Evolutionary conservation across 2,888 invertebrate species (phyloP), one percentile per base, ranked within the genome.

Genomic region (Phlogophora meticulosa): DNA sequence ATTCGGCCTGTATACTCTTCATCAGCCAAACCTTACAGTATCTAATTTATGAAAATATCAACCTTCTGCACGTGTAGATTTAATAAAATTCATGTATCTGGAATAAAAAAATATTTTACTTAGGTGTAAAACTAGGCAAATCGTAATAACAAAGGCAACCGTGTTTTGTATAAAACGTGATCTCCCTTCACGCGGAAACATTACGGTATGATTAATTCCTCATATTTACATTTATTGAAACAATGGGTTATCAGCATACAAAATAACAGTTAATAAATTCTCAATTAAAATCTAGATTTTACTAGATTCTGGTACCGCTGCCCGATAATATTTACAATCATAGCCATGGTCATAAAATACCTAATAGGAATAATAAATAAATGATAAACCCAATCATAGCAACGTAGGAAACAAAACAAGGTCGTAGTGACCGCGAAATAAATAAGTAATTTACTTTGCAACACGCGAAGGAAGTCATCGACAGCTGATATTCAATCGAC

Each of bases 361-460:
- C 28, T 28, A 49, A 72, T 49, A 15, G 15, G 0, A 51, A 17
- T 22, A 42, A 15, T 49, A 36, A 11, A 36, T 24, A 57, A 64
- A 64, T 40, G 2, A 38, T 46, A 45, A 38, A 53, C 34, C 28
- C 38, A 64, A 60, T 61, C 34, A 59, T 36, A 51, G 38, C 42
- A 17, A 60, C 38, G 57, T 60, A 64, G 78, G 61, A 69, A 77
- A 74, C 38, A 46, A 64, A 52, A 51, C 69, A 78, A 77, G 65
- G 62, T 38, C 38, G 46, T 34, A 55, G 24, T 65, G 74, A 53
- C 71, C 77, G 64, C 48, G 73, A 77, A 77, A 72, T 68, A 40
- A 69, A 72, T 67, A 65, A 36, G 17, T 45, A 52, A 67, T 56
- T 68, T 46, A 65, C 22, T 73, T 57, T 67, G 11, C 64, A 62